These are phyloP conservation scores for Drosophila macrospina DNA, from an alignment of 2,888 invertebrate species.

Conservation along the genomic window DNA sequence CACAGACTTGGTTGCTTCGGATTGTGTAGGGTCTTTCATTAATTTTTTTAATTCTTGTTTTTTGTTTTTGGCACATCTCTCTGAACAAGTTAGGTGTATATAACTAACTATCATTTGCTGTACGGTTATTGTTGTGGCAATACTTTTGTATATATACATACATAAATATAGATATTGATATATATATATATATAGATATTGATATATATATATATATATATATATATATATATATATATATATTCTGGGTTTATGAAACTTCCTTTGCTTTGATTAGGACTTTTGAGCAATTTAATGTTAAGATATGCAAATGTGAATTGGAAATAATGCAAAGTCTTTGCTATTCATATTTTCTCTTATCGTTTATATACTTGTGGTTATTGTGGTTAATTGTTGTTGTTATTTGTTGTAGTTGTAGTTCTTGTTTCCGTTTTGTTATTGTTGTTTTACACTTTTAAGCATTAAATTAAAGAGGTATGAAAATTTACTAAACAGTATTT, in stretches of 20 bases:
- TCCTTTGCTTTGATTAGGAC: constrained; percentile 35
- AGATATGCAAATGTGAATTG: constrained; percentile 56
- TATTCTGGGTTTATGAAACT: background rate
- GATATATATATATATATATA: constrained; percentile 27
- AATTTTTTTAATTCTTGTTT: too few species aligned
- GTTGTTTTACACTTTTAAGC: constrained; percentile 38
- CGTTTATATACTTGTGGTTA: constrained; percentile 22
- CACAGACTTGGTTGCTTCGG: constrained; percentile 48
- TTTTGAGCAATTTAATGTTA: constrained; percentile 57
- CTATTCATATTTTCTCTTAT: constrained; percentile 33
- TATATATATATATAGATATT: constrained; percentile 28
- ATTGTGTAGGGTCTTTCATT: constrained; percentile 35
- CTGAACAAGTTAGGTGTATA: constrained; percentile 53
- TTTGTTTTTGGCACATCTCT: constrained; percentile 75
- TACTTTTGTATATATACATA: constrained; percentile 35
- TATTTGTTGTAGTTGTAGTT: constrained; percentile 16
- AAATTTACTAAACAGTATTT: constrained; percentile 75
- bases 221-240: constrained; percentile 3
- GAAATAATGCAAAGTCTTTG: constrained; percentile 42
- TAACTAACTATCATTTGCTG: constrained; percentile 15
- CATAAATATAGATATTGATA: constrained; percentile 27
- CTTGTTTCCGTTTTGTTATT: constrained; percentile 18
- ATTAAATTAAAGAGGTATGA: constrained; percentile 75
- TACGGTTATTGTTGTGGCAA: constrained; percentile 50
- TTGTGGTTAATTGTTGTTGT: constrained; percentile 17